phyloP scores from a whole-genome alignment of 2,888 invertebrate genomes.

The Mylabris sibirica region DNA sequence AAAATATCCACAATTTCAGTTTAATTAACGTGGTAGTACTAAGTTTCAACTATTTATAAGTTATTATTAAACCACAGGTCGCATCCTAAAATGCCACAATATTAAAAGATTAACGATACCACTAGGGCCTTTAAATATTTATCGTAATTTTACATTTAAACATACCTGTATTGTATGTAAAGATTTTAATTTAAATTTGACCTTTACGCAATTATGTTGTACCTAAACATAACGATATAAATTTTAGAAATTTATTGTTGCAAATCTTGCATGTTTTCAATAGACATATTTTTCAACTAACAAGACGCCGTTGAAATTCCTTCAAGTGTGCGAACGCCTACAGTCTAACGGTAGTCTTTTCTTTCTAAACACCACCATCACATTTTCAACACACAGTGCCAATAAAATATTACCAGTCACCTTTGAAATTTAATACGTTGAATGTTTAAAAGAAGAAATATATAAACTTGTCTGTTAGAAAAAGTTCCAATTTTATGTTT shows the following conservation, averaged over 20 bases:
- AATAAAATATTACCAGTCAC: not conserved
- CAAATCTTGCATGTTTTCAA: not conserved
- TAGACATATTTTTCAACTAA: not conserved
- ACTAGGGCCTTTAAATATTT: not conserved
- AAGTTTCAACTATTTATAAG: constrained; percentile 29
- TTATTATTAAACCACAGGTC: constrained; percentile 24
- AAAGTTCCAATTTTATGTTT: not conserved
- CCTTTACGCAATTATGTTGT: not conserved
- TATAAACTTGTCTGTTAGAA: not conserved
- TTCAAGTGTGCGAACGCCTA: constrained; percentile 28
- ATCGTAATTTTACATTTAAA: not conserved
- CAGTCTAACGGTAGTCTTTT: constrained; percentile 4
- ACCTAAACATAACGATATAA: not conserved
- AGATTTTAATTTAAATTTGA: not conserved
- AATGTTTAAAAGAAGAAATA: not conserved
- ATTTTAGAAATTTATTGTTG: not conserved
- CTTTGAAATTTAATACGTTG: not conserved
- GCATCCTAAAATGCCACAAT: constrained; percentile 1
- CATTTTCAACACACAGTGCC: not conserved
- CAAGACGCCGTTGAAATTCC: constrained; percentile 24
- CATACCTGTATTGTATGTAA: no score
- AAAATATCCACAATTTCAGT: constrained; percentile 33
- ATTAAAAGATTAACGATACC: constrained; percentile 6
- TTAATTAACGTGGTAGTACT: constrained; percentile 27
- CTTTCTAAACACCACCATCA: not conserved